Conservation (phyloP, 2,888 invertebrate species). For the Hoplodrina ambigua region DNA sequence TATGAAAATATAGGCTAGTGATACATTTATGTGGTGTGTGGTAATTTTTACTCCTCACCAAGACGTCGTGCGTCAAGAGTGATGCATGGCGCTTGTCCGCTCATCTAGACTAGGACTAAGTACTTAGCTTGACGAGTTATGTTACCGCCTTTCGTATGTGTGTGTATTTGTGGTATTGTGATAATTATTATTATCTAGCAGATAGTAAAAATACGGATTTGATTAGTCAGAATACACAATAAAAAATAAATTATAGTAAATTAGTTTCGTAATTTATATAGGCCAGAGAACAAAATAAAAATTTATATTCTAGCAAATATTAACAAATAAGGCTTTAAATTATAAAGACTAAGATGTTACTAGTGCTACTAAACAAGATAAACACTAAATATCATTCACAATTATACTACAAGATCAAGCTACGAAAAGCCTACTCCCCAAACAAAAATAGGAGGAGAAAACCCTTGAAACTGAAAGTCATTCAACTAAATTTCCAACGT, state of each 20-base stretch:
- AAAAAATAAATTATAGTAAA: too few species aligned
- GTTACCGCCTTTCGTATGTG: constrained; percentile 70
- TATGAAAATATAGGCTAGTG: constrained; percentile 65
- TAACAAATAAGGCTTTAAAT: background rate
- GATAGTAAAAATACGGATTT: background rate
- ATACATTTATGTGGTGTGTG: constrained; percentile 64
- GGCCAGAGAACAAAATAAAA: too few species aligned
- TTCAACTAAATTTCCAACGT: constrained; percentile 57
- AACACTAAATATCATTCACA: background rate
- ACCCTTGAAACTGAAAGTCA: constrained; percentile 11
- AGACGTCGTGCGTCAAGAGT: constrained; percentile 74
- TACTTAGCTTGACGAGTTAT: constrained; percentile 75
- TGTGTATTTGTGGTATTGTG: constrained; percentile 64
- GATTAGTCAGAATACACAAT: too few species aligned
- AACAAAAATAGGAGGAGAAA: constrained; percentile 19
- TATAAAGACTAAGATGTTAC: background rate
- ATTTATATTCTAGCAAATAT: background rate
- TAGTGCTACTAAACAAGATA: background rate
- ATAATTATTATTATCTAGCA: constrained; percentile 55
- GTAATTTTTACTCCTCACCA: constrained; percentile 80
- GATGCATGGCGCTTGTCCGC: constrained; percentile 83
- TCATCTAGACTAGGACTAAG: constrained; percentile 81
- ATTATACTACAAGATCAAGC: background rate
- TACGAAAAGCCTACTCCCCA: background rate
- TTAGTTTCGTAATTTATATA: too few species aligned